Base-by-base conservation (phyloP, 2,113 vertebrate genomes). In the Platysternon megacephalum region DNA sequence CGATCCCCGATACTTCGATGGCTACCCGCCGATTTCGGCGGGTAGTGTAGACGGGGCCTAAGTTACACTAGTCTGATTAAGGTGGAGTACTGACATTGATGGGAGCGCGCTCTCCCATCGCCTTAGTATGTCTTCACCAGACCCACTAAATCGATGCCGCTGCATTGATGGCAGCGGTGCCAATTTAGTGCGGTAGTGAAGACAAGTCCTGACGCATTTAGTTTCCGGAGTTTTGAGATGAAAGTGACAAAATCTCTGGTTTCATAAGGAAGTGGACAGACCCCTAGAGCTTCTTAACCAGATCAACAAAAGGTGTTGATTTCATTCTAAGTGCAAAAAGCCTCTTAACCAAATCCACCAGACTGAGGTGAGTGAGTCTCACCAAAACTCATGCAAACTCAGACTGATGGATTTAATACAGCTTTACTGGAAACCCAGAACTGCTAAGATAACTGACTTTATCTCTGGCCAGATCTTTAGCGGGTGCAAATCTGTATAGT, bases 211-310 rank as follows among this genome's bases (percentile, higher is more conserved):
- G 58, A 3, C 12, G 88, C 86, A 24, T 68, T 88, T 79, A 49
- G 5, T 16, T 93, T 93, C 84, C 68, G 32, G 76, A 90, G 49
- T 52, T 91, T 93, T 96, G 82, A 85, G 91, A 61, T 0, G 0
- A 93, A 93, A 85, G 56, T 28, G 89, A 94, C 39, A 93, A 93
- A 90, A 83, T 22, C 93, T 74, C 82, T 87, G 80, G 42, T 61
- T 79, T 87, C 53, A 58, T 39, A 79, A 87, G 53, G 32, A 79
- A 58, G 32, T 49, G 16, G 53, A 87, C 6, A 48, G 32, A 79
- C 11, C 13, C 32, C 72, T 88, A 82, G 28, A 48, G 35, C 49
- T 88, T 35, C 81, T 65, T 80, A 24, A 39, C 6, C 29, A 65
- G 68, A 86, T 83, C 26, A 86, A 90, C 42, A 44, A 78, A 26